Conservation (phyloP, 2,888 invertebrate species). For the Heliconius cydno region DNA sequence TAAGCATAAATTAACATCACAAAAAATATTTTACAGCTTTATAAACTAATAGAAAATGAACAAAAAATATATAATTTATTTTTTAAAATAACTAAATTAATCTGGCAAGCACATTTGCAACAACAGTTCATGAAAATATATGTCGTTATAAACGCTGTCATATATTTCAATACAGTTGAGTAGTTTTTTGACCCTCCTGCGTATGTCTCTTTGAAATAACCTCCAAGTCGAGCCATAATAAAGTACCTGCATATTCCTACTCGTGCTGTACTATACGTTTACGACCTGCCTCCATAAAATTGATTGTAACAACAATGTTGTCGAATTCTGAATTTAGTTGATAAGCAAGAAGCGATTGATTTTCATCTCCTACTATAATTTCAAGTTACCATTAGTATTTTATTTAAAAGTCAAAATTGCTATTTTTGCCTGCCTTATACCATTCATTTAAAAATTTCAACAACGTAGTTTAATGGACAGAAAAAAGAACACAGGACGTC, state of each 20-base stretch:
- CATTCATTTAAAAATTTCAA: background rate
- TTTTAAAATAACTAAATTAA: background rate
- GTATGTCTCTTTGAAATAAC: slow-evolving; percentile 18
- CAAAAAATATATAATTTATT: background rate
- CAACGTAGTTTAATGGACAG: no score
- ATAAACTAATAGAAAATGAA: no score
- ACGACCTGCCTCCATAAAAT: background rate
- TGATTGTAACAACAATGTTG: background rate
- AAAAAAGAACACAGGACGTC: background rate
- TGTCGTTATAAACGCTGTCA: background rate
- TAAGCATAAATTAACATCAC: background rate
- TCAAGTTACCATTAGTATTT: no score
- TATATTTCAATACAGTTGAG: slow-evolving; percentile 16
- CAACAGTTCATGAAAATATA: background rate
- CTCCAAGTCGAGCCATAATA: background rate
- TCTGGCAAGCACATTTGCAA: background rate
- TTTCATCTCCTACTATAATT: no score
- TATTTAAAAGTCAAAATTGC: no score
- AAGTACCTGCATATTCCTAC: background rate
- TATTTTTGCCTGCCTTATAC: no score
- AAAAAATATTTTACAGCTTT: no score
- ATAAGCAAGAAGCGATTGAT: background rate
- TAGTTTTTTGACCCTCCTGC: slow-evolving; percentile 7
- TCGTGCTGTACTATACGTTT: background rate
- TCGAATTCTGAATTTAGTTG: background rate